Percentiles rank a stretch among this genome's conserved stretches.
phyloP scores from a whole-genome alignment of 64 coral and sea anemone species.

The Montipora efflorescens region DNA sequence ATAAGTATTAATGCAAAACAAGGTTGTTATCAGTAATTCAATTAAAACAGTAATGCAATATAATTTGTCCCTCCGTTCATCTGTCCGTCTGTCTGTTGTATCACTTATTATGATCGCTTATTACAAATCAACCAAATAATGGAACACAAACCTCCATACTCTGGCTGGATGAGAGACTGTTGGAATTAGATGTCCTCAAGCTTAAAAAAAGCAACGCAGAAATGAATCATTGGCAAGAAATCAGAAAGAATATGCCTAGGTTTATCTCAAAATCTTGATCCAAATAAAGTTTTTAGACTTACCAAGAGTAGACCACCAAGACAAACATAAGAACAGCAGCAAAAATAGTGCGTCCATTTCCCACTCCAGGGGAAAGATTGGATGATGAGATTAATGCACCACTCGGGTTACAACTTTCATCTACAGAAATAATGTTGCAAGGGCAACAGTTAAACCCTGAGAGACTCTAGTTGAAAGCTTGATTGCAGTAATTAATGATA shows the following conservation, averaged over 20 bases:
- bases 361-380: slow-evolving; percentile 49
- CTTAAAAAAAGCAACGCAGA: background rate
- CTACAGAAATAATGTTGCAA: background rate
- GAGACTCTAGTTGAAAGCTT: no score
- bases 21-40: no score
- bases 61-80: no score
- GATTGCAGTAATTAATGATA: no score
- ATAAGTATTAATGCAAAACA: background rate
- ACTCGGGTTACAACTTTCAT: slow-evolving; percentile 78
- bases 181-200: slow-evolving; percentile 18
- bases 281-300: background rate
- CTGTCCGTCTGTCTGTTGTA: no score
- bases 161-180: slow-evolving; percentile 1
- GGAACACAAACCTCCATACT: slow-evolving; percentile 50
- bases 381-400: slow-evolving; percentile 51
- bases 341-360: slow-evolving; percentile 86
- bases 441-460: no score
- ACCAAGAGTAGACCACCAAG: slow-evolving; percentile 98
- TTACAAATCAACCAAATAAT: background rate
- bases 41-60: no score
- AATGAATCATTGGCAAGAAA: no score
- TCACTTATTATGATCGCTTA: no score
- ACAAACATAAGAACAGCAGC: slow-evolving; percentile 91
- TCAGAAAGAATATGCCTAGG: no score
- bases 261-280: background rate